phyloP scores from a whole-genome alignment of 2,113 vertebrate genomes.

The Ceuthmochares aereus region DNA sequence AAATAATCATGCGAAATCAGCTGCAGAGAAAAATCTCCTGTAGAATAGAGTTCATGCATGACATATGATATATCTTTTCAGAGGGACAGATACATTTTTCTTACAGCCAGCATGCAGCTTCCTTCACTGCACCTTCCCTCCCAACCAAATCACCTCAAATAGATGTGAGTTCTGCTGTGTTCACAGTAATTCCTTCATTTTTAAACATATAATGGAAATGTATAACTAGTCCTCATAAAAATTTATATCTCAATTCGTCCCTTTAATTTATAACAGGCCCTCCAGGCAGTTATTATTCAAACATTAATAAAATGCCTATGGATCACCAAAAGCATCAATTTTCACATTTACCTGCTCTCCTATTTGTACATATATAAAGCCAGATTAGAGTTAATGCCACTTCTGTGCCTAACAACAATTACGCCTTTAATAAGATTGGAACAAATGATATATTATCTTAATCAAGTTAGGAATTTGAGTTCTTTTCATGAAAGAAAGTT shows the following conservation, averaged over 20 bases:
- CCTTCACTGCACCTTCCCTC: slow-evolving; percentile 60
- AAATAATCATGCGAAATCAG: slow-evolving; percentile 77
- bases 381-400: slow-evolving; percentile 83
- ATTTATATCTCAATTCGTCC: slow-evolving; percentile 93
- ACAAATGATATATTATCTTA: slow-evolving; percentile 89
- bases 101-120: slow-evolving; percentile 62
- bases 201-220: slow-evolving; percentile 96
- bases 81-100: slow-evolving; percentile 85
- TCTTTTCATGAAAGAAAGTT: slow-evolving; percentile 81
- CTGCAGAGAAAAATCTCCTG: slow-evolving; percentile 63
- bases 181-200: slow-evolving; percentile 92
- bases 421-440: slow-evolving; percentile 86
- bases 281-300: slow-evolving; percentile 98
- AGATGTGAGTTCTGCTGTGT: slow-evolving; percentile 77
- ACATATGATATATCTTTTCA: slow-evolving; percentile 82
- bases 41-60: slow-evolving; percentile 76
- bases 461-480: slow-evolving; percentile 79
- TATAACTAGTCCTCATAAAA: slow-evolving; percentile 96
- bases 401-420: slow-evolving; percentile 90
- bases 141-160: slow-evolving; percentile 81
- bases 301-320: slow-evolving; percentile 97
- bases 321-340: slow-evolving; percentile 88
- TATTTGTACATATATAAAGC: slow-evolving; percentile 89
- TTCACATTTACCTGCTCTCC: slow-evolving; percentile 81
- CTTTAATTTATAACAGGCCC: slow-evolving; percentile 96